These are phyloP conservation scores for Cirrhinus mrigala DNA, from an alignment of 2,797 vertebrate species.

Conservation along the genomic window DNA sequence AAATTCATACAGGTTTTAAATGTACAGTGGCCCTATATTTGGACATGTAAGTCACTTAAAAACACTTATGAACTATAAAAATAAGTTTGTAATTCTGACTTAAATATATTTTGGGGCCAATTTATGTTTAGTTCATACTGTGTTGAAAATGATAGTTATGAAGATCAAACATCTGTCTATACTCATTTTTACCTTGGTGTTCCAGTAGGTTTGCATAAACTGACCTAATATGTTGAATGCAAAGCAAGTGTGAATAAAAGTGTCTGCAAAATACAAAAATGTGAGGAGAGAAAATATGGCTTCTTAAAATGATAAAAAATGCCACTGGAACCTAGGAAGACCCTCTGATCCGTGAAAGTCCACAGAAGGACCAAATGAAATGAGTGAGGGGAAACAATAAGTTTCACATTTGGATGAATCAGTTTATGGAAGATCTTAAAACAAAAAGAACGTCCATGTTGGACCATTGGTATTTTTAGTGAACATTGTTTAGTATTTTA, in stretches of 20 bases:
- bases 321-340: too few relatives aligned
- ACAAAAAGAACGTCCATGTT: background rate
- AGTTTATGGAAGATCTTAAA: background rate
- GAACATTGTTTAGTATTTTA: background rate
- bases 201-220: background rate
- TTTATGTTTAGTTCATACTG: background rate
- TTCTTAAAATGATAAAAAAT: background rate
- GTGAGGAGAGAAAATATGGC: background rate
- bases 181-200: background rate
- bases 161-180: constrained; percentile 34
- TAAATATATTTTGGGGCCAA: background rate
- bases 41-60: too few relatives aligned
- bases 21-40: too few relatives aligned
- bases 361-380: background rate
- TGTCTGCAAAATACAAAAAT: background rate
- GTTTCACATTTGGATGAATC: background rate
- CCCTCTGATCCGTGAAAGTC: background rate
- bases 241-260: background rate
- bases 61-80: too few relatives aligned
- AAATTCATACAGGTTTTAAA: too few relatives aligned
- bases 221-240: background rate
- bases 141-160: constrained; percentile 10
- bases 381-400: background rate
- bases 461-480: background rate
- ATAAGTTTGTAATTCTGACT: too few relatives aligned